Percentiles rank a stretch among this genome's conserved stretches.
Evolutionary conservation across 2,888 invertebrate genomes (phyloP).

Genomic region (Aspidapion aeneum): DNA sequence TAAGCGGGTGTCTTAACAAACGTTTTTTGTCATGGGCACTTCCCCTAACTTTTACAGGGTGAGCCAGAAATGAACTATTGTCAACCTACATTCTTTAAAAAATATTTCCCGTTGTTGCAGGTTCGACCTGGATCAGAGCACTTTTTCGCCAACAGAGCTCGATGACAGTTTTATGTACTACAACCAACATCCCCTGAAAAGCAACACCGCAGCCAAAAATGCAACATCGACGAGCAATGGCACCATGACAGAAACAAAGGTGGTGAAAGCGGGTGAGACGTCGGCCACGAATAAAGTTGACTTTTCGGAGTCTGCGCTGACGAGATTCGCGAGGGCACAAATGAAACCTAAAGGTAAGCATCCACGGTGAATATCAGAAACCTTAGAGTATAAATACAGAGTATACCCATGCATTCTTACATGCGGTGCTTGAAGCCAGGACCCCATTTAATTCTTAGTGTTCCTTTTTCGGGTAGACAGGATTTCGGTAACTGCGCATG

Average conservation of each 20-base stretch:
- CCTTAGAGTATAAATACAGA: too few relatives aligned
- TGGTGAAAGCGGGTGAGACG: constrained; percentile 18
- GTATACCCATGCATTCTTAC: too few relatives aligned
- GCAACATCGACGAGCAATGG: not conserved
- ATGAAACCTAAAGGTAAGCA: constrained; percentile 46
- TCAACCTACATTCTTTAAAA: too few relatives aligned
- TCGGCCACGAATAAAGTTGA: constrained; percentile 26
- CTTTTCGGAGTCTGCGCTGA: constrained; percentile 53
- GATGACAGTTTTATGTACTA: constrained; percentile 70
- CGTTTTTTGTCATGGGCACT: too few relatives aligned
- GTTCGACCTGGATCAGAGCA: constrained; percentile 55
- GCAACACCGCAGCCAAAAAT: constrained; percentile 10
- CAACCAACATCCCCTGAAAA: constrained; percentile 41
- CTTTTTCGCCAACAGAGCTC: constrained; percentile 68
- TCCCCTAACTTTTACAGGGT: too few relatives aligned
- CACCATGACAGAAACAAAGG: constrained; percentile 23
- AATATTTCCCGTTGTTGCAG: constrained; percentile 39
- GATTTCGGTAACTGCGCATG: too few relatives aligned
- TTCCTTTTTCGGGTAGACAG: too few relatives aligned
- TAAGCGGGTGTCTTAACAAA: too few relatives aligned
- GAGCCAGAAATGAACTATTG: too few relatives aligned
- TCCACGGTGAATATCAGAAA: too few relatives aligned
- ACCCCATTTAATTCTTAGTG: too few relatives aligned
- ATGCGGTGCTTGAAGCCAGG: too few relatives aligned
- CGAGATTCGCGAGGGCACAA: constrained; percentile 41